Evolutionary conservation across 2,888 invertebrate genomes (phyloP), one percentile per base, ranked within the genome.

Genomic region (Dicyrtoma fusca): DNA sequence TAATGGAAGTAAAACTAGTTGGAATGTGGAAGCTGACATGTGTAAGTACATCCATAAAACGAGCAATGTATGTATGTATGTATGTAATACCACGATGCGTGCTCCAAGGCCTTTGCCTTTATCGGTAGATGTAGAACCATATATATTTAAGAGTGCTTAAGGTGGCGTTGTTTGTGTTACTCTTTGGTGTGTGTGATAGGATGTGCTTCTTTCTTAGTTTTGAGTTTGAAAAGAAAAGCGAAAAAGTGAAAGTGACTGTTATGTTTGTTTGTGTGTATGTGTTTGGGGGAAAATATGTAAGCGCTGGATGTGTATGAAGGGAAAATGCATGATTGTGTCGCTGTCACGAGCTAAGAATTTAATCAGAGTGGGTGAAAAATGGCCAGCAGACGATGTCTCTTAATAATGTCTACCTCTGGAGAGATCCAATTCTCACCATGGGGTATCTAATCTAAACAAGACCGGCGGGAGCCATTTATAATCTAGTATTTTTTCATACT

Each of bases 301-400:
- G 49, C 11, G 19, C 11, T 6, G 49, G 49, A 49, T 49, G n/a
- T 19, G 19, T 49, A 49, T 17, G 19, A 61, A 61, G 34, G 65
- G 65, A 53, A 53, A 65, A 65, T 53, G 65, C 65, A 53, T 65
- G 65, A 65, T 53, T 65, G 65, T 53, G 65, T 34, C 51, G 51
- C 65, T 65, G 65, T 65, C 61, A 49, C 23, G 49, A 47, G 69
- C 34, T 69, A 59, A 69, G 47, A 69, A 69, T 69, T 66, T 69
- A 69, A 69, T 69, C 69, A 69, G 59, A 26, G 61, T 25, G 49
- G 34, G 42, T 69, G 69, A 68, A 68, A 68, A 68, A 68, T 68
- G 55, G 42, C 44, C 19, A 49, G 65, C 13, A 65, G 65, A 65
- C 65, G 49, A 65, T 65, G 65, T 65, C 65, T 65, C 65, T 65